Base-by-base conservation (phyloP, 2,113 vertebrate species). In the Prionailurus bengalensis region DNA sequence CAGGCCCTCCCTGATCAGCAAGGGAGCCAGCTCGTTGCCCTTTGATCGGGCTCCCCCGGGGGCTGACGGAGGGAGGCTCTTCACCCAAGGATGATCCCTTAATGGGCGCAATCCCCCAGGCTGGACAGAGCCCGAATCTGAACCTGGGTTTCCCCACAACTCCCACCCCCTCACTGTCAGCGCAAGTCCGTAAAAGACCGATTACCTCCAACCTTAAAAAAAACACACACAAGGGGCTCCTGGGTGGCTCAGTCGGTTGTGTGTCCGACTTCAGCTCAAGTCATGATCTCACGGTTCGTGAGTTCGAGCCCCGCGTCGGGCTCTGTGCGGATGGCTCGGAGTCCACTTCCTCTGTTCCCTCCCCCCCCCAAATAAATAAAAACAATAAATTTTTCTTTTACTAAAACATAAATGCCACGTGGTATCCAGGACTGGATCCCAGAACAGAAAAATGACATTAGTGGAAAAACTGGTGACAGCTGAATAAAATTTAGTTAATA, bases 151-250 rank as follows among this genome's bases (percentile, higher is more conserved):
- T 89, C 21, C 78, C 6, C 61, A 92, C 1, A 17, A 79, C 8
- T 10, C 33, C 25, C 5, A 53, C n/a, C 5, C 9, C 9, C 25
- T 48, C 73, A 29, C 16, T 61, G 13, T 6, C 39, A 51, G 39
- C 16, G 9, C 25, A 27, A 36, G 9, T 63, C 48, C 13, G 0
- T 10, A 48, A 68, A 53, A 39, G 80, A 78, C 0, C n/a, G 33
- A 74, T 73, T 63, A 81, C 25, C 29, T 84, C 16, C 7, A 12
- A 19, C 39, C 45, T 42, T 23, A 95, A 86, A 63, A 73, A 83
- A 1, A 10, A 42, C 63, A 5, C 63, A 27, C 5, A 29, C 63
- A 31, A 65, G 63, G 27, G 3, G 23, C 23, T 0, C 61, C 61
- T 9, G 61, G 61, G 9, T 16, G 61, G 61, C 23, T 63, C 61